Evolutionary conservation across 2,113 vertebrate species (phyloP), one percentile per base, ranked within the genome.

Genomic region (Jacana jacana): DNA sequence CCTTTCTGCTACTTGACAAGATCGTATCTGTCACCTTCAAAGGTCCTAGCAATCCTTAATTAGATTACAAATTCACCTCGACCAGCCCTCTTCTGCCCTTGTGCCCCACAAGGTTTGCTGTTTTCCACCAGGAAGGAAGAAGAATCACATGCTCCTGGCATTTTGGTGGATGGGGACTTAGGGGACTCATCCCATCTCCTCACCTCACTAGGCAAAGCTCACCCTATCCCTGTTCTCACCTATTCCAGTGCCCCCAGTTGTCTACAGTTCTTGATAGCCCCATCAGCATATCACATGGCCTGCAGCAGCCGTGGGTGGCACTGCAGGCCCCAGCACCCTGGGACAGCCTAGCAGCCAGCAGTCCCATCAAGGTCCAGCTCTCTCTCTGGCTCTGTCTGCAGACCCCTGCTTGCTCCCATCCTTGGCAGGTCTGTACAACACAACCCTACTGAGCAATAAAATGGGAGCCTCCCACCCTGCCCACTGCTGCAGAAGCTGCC

Each of bases 181-280:
- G n/a, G n/a, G n/a, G n/a, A n/a, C 37, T 61, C 15, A 55, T 31
- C 46, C 30, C 54, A 49, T 52, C n/a, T 60, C 54, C 40, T 77
- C 54, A 52, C 22, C 46, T 64, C 55, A 42, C 19, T 9, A 42
- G 58, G n/a, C 4, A 52, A 64, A 87, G 61, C 10, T 61, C 52
- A 58, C 33, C n/a, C 4, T 8, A 17, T 37, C 19, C 25, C 39
- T 64, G 23, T 48, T 75, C 51, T 81, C 65, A 61, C 17, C 20
- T 70, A 54, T 48, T 55, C 25, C n/a, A 30, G 17, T 31, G 2
- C 20, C 2, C 17, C 27, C 0, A 0, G 19, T 33, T 1, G 30
- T n/a, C 64, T 42, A 31, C 64, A 37, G 51, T 1, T 77, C 71
- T 69, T 42, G 54, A 18, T 49, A 77, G 27, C 30, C 44, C 39